Evolutionary conservation across 1,140 invertebrate species (phyloP), one percentile per base, ranked within the genome.

Genomic region (Drosophila erecta): DNA sequence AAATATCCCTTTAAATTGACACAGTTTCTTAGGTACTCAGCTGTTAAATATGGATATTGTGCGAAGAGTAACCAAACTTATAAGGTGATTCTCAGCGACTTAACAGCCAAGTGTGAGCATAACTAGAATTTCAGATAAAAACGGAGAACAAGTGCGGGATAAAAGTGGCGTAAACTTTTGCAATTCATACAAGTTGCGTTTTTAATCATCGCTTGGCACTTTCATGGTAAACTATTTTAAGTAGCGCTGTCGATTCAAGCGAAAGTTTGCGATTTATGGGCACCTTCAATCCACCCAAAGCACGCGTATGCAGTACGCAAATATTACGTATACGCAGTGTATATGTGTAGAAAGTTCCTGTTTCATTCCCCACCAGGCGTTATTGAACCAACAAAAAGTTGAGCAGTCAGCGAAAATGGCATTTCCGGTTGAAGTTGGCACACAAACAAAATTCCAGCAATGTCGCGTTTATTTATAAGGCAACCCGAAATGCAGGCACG

Each of bases 391-490:
- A 69, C 64, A 81, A 76, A 49, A 56, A 65, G 51, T 58, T 66
- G 35, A 64, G 69, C 70, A 62, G 46, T 30, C 47, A 56, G 64
- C 64, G 44, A 86, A 85, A 81, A 85, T 89, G 62, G 67, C 71
- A 83, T 87, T 87, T 87, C 83, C 83, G 78, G 83, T 86, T 64
- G 38, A 44, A 60, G 70, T 62, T 74, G 49, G 57, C 78, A 17
- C 37, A 70, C 41, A 70, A 57, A 70, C 66, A 53, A 79, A 87
- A 83, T 76, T 87, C 70, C 75, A 83, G 55, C 62, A 79, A 54
- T 83, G 84, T 83, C 79, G 71, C 81, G 47, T 81, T 76, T 69
- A 76, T 80, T 64, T 83, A 76, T 71, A 74, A 78, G 57, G 41
- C 70, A 71, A n/a, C 44, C 58, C 51, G 53, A 75, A 64, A 61